Conservation (phyloP, 2,888 invertebrate genomes). For the Anorthoa munda region DNA sequence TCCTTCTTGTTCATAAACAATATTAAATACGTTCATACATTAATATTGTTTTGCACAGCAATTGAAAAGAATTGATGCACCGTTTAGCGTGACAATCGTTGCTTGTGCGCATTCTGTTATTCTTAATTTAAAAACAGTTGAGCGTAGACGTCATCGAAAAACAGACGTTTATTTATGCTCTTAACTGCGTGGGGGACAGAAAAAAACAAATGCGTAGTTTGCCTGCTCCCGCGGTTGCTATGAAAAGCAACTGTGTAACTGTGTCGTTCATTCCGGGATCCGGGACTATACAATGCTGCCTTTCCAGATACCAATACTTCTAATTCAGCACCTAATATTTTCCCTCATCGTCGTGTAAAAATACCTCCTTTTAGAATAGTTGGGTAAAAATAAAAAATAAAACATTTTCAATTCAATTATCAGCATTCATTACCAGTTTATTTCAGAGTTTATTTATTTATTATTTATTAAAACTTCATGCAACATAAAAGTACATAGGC, state of each 20-base stretch:
- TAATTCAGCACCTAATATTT: too few relatives aligned
- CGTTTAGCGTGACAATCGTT: not conserved
- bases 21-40: slow-evolving; percentile 14
- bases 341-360: too few relatives aligned
- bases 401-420: too few relatives aligned
- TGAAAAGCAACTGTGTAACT: slow-evolving; percentile 3
- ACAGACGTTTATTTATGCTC: slow-evolving; percentile 14
- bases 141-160: slow-evolving; percentile 41
- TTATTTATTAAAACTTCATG: too few relatives aligned
- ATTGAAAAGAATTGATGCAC: slow-evolving; percentile 43
- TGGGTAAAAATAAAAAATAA: too few relatives aligned
- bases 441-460: too few relatives aligned
- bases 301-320: too few relatives aligned
- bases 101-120: slow-evolving; percentile 12
- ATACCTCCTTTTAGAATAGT: too few relatives aligned
- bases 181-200: slow-evolving; percentile 7
- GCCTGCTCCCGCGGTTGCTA: not conserved
- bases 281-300: too few relatives aligned
- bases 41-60: slow-evolving; percentile 13
- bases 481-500: too few relatives aligned
- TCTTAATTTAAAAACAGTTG: slow-evolving; percentile 28
- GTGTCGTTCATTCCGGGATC: too few relatives aligned
- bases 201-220: slow-evolving; percentile 32
- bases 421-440: too few relatives aligned
- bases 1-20: slow-evolving; percentile 1